These are phyloP conservation scores for Rapana venosa DNA, from an alignment of 2,888 invertebrate species.

Conservation along the genomic window DNA sequence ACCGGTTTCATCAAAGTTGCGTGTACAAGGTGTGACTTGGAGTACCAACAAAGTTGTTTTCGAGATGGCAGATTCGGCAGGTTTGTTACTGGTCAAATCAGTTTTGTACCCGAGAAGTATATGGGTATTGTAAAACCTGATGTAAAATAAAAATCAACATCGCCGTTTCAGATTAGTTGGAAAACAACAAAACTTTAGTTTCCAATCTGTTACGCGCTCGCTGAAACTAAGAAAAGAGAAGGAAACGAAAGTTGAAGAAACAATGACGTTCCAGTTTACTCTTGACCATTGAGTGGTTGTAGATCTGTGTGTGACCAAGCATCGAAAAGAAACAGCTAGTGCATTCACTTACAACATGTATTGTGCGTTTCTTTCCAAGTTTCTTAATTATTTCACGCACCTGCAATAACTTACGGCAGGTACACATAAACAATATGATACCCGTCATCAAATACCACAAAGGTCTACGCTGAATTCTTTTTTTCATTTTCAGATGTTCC, in stretches of 20 bases:
- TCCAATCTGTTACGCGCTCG: not conserved
- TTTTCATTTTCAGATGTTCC: too few species aligned
- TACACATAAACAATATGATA: too few species aligned
- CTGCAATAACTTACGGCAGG: too few species aligned
- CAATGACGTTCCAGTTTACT: not conserved
- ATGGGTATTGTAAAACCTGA: not conserved
- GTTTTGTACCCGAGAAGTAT: not conserved
- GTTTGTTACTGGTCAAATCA: not conserved
- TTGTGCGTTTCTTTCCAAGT: too few species aligned
- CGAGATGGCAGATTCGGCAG: slow-evolving; percentile 40
- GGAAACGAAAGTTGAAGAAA: slow-evolving; percentile 30
- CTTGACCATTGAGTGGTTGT: too few species aligned
- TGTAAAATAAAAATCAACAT: too few species aligned
- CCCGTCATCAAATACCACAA: too few species aligned
- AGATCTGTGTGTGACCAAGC: too few species aligned
- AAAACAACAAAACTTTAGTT: not conserved
- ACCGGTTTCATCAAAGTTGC: slow-evolving; percentile 50
- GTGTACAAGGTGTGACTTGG: slow-evolving; percentile 17
- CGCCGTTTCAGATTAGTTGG: not conserved
- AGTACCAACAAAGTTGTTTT: not conserved
- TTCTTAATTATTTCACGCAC: too few species aligned
- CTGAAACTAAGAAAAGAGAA: not conserved
- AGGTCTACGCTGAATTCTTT: too few species aligned
- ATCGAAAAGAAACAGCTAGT: too few species aligned
- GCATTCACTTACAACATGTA: too few species aligned